Percentiles rank a stretch among this genome's conserved stretches.
Evolutionary conservation across 2,888 invertebrate genomes (phyloP).

Genomic region (Acrocera orbiculus): DNA sequence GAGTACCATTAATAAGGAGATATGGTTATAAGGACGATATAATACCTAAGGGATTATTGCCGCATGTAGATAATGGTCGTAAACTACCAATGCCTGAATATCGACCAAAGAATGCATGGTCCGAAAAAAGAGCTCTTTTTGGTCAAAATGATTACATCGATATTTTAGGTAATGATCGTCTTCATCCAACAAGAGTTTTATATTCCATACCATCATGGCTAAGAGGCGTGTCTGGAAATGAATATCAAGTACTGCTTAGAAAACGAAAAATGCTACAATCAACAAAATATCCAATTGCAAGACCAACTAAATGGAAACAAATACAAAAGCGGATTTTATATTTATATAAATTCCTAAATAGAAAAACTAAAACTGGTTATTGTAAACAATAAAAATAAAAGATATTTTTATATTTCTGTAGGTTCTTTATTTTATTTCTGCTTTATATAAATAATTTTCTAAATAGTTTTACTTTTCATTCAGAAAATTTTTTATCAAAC

Average conservation of each 20-base stretch:
- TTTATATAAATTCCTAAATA: conserved; percentile 60
- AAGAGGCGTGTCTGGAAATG: conserved; percentile 71
- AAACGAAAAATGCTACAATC: conserved; percentile 48
- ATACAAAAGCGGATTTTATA: conserved; percentile 54
- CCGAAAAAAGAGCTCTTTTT: conserved; percentile 58
- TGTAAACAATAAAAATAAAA: neutral
- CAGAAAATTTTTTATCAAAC: no score
- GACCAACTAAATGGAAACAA: conserved; percentile 64
- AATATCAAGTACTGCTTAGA: conserved; percentile 51
- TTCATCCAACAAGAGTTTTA: conserved; percentile 69
- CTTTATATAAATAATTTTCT: no score
- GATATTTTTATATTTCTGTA: neutral
- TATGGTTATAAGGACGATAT: conserved; percentile 55
- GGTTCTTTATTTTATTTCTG: neutral
- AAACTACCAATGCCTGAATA: conserved; percentile 49
- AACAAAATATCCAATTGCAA: conserved; percentile 38
- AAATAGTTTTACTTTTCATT: no score
- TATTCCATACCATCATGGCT: conserved; percentile 82
- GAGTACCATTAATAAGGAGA: conserved; percentile 39
- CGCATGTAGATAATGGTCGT: conserved; percentile 39
- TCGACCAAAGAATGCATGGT: conserved; percentile 57
- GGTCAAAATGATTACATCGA: conserved; percentile 97
- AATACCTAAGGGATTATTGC: conserved; percentile 48
- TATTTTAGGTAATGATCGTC: conserved; percentile 67
- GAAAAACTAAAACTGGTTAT: conserved; percentile 55